Base-by-base conservation (phyloP, 1,140 invertebrate genomes). In the Drosophila kurseongensis region DNA sequence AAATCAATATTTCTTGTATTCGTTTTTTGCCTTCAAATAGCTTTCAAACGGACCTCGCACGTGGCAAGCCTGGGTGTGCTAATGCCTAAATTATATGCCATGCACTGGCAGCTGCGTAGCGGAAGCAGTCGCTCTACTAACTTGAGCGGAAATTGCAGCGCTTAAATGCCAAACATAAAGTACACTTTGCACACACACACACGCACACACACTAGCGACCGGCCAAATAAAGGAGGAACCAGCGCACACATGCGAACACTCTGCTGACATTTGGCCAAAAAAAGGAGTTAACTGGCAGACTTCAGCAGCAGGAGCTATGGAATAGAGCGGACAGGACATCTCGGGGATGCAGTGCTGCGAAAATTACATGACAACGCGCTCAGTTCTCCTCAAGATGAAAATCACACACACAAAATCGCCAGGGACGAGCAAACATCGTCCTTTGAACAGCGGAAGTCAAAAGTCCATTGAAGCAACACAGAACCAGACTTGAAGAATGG, bases 151-250 rank as follows among this genome's bases (percentile, higher is more conserved):
- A 86, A 90, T 90, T 90, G 89, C 81, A 86, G 47, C 67, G 81
- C 73, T 90, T 90, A 77, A 90, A 90, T 86, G 73, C 72, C 73
- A 82, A 90, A 85, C 78, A 90, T 85, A 90, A 83, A 89, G 50
- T 72, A 74, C 71, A 80, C 65, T 79, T 69, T 63, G 58, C 59
- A 59, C 69, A 61, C 41, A 35, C 23, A 48, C 58, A 54, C 42
- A 40, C 63, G 14, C 57, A 32, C 29, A 44, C 40, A 38, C 44
- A 35, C 27, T 18, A 36, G 18, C 16, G 16, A 59, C 42, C 42
- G 41, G 29, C 58, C 60, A 66, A 77, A 72, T 69, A 77, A 77
- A 78, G 55, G 67, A 52, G 41, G 55, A 61, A 61, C 40, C 54
- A 52, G 36, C 51, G 32, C 55, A 80, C 35, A 55, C 10, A 61